Evolutionary conservation across 2,888 invertebrate species (phyloP), one percentile per base, ranked within the genome.

Genomic region (Clistopyga incitator): DNA sequence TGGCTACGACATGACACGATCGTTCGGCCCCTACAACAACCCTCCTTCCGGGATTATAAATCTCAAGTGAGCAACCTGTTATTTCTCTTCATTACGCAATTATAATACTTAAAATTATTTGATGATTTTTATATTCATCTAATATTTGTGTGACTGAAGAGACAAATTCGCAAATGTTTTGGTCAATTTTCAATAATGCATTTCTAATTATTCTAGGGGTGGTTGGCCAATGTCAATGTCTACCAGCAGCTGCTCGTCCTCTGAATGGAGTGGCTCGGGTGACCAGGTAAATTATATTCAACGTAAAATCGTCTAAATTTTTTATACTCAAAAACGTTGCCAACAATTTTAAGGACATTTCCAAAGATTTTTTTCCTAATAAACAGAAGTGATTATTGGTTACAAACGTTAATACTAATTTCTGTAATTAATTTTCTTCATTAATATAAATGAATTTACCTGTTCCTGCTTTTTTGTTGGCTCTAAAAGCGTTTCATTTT

Each of bases 181-280:
- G 20, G 6, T 23, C 29, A 29, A 6, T 13, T 20, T 15, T 20
- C 25, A 42, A 56, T 77, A 15, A 18, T 13, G 1, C 20, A 29
- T 71, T 34, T 45, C 42, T 47, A 29, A 54, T 52, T 86, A 56
- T 88, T 89, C 29, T 78, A 93, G 93, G 74, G 90, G 90, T 61
- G 92, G 92, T 85, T 93, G 92, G 84, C 91, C 92, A 25, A 86
- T 92, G 79, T 91, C 91, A 59, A 84, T 91, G 86, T 91, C 92
- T 23, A 91, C 90, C 18, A 91, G 90, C 86, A 92, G 92, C 81
- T 90, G 92, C 81, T 89, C 90, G 56, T 91, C 92, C 65, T 89
- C 92, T 61, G 92, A 92, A 70, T 93, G 93, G 93, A 87, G 89
- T 71, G 90, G 92, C 78, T 82, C 88, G 81, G 59, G 77, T 64